These are phyloP conservation scores for Sphaerodactylus townsendi DNA, from an alignment of 2,113 vertebrate genomes.

Conservation along the genomic window DNA sequence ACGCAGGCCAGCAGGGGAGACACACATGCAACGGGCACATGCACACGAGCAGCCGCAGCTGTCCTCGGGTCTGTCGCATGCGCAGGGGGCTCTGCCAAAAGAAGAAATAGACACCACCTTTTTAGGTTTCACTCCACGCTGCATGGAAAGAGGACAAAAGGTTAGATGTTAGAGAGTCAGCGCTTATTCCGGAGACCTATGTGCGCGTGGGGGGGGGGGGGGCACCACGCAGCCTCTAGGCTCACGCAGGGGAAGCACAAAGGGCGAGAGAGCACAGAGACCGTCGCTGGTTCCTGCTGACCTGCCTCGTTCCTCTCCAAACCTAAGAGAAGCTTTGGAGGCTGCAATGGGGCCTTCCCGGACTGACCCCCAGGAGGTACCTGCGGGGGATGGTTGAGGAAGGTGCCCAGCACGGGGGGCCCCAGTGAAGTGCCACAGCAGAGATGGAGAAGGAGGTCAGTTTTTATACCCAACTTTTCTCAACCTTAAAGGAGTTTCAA, in stretches of 20 bases:
- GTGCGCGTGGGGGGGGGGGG: accelerated
- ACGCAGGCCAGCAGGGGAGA: slow-evolving; percentile 25
- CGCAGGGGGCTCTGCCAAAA: slow-evolving; percentile 1
- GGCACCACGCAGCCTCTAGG: background rate
- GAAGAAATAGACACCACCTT: slow-evolving; percentile 88
- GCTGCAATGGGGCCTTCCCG: background rate
- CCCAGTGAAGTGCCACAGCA: no score
- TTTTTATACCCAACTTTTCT: no score
- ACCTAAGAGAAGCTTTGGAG: background rate
- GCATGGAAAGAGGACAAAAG: slow-evolving; percentile 77
- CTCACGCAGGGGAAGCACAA: background rate
- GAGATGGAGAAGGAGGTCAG: no score
- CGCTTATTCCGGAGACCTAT: no score
- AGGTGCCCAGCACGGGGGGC: no score
- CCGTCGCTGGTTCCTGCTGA: background rate
- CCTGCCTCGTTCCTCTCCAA: background rate
- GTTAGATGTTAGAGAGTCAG: slow-evolving; percentile 64
- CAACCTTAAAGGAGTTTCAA: no score
- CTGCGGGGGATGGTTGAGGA: background rate
- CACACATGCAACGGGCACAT: slow-evolving; percentile 64
- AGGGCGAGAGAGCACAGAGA: background rate
- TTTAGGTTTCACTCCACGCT: slow-evolving; percentile 92
- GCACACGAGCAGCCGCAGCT: slow-evolving; percentile 46
- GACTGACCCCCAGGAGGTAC: background rate
- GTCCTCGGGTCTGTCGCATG: slow-evolving; percentile 24